A percentile compares a stretch with the other conserved stretches of the same genome.
phyloP scores from a whole-genome alignment of 2,797 vertebrate species.

The Coracias cyanogaster region DNA sequence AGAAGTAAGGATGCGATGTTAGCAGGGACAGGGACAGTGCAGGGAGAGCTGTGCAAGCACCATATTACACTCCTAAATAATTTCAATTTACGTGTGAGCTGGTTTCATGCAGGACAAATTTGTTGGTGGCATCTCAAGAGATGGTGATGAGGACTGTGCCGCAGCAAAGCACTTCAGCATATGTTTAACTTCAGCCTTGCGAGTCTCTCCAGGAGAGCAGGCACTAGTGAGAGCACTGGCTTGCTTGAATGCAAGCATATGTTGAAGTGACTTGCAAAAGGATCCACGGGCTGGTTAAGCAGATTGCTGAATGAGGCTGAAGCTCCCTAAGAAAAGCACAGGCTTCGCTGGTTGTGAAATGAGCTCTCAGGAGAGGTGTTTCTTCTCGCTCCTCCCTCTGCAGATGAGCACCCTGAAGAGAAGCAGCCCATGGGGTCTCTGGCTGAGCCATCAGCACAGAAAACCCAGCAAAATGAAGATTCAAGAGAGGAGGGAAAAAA shows the following conservation, averaged over 20 bases:
- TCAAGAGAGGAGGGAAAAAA: slow-evolving; percentile 53
- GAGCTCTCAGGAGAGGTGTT: not conserved
- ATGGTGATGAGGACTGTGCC: not conserved
- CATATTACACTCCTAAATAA: not conserved
- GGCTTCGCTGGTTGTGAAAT: not conserved
- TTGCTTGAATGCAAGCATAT: not conserved
- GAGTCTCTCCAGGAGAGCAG: not conserved
- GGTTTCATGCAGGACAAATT: not conserved
- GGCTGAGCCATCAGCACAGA: slow-evolving; percentile 22
- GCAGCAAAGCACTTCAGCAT: not conserved
- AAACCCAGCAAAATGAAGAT: slow-evolving; percentile 36
- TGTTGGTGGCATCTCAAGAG: not conserved
- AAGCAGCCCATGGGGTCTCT: not conserved
- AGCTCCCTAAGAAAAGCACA: not conserved
- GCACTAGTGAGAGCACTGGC: not conserved
- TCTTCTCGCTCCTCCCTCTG: not conserved
- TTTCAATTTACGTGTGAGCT: not conserved
- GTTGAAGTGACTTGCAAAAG: not conserved
- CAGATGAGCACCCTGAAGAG: slow-evolving; percentile 1
- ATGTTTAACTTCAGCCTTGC: not conserved
- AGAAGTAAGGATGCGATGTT: not conserved
- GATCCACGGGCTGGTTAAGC: not conserved
- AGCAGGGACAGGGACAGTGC: not conserved
- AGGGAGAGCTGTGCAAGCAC: not conserved
- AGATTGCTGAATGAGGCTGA: not conserved